These are phyloP conservation scores for Dasysyrphus albostriatus DNA, from an alignment of 2,888 invertebrate genomes.

Conservation along the genomic window DNA sequence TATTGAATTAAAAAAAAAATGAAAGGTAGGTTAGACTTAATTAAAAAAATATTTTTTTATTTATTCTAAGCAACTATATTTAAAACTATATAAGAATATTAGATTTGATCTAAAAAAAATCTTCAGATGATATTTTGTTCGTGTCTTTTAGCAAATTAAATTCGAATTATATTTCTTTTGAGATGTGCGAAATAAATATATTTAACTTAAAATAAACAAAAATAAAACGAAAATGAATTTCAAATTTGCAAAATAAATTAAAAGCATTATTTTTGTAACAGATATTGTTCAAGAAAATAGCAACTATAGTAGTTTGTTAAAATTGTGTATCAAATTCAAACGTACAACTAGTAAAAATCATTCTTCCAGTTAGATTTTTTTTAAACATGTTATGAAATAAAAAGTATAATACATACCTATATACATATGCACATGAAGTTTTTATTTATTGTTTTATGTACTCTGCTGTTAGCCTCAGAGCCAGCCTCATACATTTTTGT, in stretches of 20 bases:
- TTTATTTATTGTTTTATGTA: neutral
- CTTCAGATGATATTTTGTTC: conserved; percentile 23
- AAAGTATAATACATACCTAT: neutral
- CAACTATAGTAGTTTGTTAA: neutral
- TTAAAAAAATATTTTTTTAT: conserved; percentile 27
- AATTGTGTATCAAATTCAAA: conserved; percentile 11
- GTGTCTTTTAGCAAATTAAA: conserved; percentile 47
- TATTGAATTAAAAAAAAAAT: neutral
- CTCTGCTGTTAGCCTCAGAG: too few species aligned
- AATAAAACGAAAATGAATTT: conserved; percentile 19
- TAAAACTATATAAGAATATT: conserved; percentile 8
- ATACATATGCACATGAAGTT: conserved; percentile 11
- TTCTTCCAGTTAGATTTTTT: conserved; percentile 63
- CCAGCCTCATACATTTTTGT: too few species aligned
- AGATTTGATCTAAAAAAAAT: conserved; percentile 28
- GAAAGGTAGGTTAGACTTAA: conserved; percentile 7
- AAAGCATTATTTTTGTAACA: neutral
- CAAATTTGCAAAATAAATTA: neutral
- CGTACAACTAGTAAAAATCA: conserved; percentile 44
- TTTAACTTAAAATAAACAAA: neutral
- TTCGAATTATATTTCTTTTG: conserved; percentile 29
- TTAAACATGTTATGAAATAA: conserved; percentile 16
- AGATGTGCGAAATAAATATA: conserved; percentile 31
- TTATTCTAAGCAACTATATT: conserved; percentile 8
- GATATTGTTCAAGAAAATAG: neutral